Base-by-base conservation (phyloP, 2,113 vertebrate species). In the Catharus fuscescens region DNA sequence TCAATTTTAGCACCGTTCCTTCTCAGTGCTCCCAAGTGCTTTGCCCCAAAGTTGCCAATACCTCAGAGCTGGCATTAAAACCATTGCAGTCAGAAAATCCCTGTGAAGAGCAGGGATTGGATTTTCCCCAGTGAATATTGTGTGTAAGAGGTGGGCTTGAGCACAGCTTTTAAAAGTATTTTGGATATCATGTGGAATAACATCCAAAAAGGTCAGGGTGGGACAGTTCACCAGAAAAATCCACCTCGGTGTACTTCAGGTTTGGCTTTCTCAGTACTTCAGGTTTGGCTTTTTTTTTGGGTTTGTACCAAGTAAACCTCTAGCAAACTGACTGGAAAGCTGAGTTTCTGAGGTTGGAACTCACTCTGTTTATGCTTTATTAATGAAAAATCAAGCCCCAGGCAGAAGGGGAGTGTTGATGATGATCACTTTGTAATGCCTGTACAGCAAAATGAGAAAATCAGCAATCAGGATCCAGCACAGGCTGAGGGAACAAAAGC, bases 381-480 rank as follows among this genome's bases (percentile, higher is more conserved):
- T 88, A 83, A 90, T 82, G 61, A 77, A 56, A 92, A 95, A 34
- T 77, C 71, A 90, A 47, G 81, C 67, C 29, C 42, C 20, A 50
- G 82, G 76, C 76, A 93, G 62, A 72, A 62, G 54, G 38, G 31
- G 45, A 72, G 23, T 10, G 15, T 60, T 78, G 70, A 36, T 81
- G 85, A 57, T 77, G 67, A 80, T 85, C 74, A 61, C 7, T 92
- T 72, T 54, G 66, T 80, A 72, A 76, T 81, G 40, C 15, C 53
- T 82, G 62, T 50, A 67, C 23, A 80, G 48, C 50, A 90, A 88
- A 92, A 93, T 80, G 50, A 69, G 67, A 77, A 77, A 92, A 80
- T 47, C 48, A n/a, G 57, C 36, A 56, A 24, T 47, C 25, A 40
- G 80, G 45, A 14, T 52, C 20, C 12, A 53, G 45, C 34, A 50